phyloP scores from a whole-genome alignment of 2,888 invertebrate species.

The Macrophya alboannulata region DNA sequence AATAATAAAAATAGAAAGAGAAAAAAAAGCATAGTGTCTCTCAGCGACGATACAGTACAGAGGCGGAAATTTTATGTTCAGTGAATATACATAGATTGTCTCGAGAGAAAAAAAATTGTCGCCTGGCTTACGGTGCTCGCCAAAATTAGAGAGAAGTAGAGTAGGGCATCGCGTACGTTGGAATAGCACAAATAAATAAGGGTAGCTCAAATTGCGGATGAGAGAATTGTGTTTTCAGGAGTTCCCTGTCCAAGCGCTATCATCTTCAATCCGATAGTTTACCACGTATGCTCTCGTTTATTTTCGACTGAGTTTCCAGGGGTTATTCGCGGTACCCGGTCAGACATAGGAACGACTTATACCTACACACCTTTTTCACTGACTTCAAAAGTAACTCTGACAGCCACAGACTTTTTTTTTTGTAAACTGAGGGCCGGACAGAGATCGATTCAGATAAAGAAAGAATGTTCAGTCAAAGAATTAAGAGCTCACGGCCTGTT shows the following conservation, averaged over 20 bases:
- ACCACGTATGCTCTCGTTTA: neutral
- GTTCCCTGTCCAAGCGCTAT: neutral
- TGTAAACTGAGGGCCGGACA: neutral
- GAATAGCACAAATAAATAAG: slow-evolving; percentile 4
- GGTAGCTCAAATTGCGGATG: neutral
- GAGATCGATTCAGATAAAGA: neutral
- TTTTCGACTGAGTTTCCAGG: neutral
- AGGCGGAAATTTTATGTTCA: neutral
- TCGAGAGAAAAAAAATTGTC: slow-evolving; percentile 32
- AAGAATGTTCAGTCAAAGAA: slow-evolving; percentile 15
- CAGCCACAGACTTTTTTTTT: neutral
- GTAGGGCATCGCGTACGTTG: slow-evolving; percentile 17
- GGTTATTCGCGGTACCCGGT: neutral
- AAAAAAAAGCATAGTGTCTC: neutral
- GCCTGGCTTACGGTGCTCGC: slow-evolving; percentile 10
- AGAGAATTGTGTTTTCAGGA: slow-evolving; percentile 11
- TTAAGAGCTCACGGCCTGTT: neutral
- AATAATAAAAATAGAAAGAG: neutral
- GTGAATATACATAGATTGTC: neutral
- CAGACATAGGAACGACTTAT: neutral
- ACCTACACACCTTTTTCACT: neutral
- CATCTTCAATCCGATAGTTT: slow-evolving; percentile 3
- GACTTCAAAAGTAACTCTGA: neutral
- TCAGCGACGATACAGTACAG: slow-evolving; percentile 1
- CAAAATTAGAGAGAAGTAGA: slow-evolving; percentile 37